phyloP scores from a whole-genome alignment of 2,797 vertebrate species.

The Acridotheres tristis region DNA sequence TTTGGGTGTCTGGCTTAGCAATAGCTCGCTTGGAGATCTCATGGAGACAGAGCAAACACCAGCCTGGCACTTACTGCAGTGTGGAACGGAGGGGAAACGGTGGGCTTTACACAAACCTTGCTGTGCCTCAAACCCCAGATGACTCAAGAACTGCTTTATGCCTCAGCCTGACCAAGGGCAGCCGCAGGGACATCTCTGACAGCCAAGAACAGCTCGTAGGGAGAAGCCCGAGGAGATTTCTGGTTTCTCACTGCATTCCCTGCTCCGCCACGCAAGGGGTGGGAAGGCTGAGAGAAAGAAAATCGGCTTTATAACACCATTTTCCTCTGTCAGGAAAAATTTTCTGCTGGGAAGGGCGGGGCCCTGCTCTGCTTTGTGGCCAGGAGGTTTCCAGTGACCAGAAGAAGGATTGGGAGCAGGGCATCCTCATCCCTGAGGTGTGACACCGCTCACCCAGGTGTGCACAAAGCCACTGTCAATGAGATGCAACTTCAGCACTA shows the following conservation, averaged over 20 bases:
- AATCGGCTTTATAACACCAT: not conserved
- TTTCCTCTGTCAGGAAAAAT: not conserved
- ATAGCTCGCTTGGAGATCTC: not conserved
- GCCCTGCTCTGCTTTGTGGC: not conserved
- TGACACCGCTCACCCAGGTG: rapidly evolving
- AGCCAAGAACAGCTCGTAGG: not conserved
- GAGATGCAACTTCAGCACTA: not conserved
- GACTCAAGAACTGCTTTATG: not conserved
- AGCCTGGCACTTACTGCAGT: not conserved
- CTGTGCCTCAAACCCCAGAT: not conserved
- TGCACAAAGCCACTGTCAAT: not conserved
- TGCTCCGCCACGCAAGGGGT: not conserved
- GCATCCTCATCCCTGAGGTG: not conserved
- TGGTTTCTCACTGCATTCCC: conserved; percentile 33
- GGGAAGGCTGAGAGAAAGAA: not conserved
- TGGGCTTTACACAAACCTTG: not conserved
- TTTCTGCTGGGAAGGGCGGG: not conserved
- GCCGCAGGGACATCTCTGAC: not conserved
- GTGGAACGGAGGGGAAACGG: not conserved
- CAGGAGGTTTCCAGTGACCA: not conserved
- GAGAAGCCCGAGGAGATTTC: not conserved
- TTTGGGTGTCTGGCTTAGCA: not conserved
- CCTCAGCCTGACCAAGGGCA: not conserved
- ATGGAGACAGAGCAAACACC: rapidly evolving
- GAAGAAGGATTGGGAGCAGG: not conserved